phyloP scores from a whole-genome alignment of 2,113 vertebrate species.

The Hippocampus comes region DNA sequence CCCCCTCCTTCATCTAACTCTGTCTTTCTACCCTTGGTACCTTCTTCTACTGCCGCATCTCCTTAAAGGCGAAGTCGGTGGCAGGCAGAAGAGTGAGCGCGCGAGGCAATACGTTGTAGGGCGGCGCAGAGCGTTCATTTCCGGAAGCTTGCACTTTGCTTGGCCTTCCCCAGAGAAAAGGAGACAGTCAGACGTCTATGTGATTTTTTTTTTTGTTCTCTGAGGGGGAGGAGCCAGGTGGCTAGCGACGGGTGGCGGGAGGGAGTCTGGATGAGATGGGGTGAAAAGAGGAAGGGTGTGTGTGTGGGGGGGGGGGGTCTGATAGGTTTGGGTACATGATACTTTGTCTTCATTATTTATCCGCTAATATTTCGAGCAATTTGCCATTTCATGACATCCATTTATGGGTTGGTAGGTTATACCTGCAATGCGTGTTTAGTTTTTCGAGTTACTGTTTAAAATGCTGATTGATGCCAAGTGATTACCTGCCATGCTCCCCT shows the following conservation, averaged over 20 bases:
- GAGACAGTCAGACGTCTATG: conserved; percentile 68
- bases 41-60: conserved; percentile 13
- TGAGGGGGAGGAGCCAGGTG: conserved; percentile 64
- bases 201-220: conserved; percentile 42
- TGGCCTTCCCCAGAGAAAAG: conserved; percentile 61
- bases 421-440: background rate
- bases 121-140: conserved; percentile 55
- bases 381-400: background rate
- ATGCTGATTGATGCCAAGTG: conserved; percentile 32
- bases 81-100: conserved; percentile 50
- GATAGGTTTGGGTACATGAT: conserved; percentile 46
- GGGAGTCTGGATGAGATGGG: conserved; percentile 15
- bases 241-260: conserved; percentile 37
- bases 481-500: conserved; percentile 29
- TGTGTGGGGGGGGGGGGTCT: conserved; percentile 24
- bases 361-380: conserved; percentile 36
- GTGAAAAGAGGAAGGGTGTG: background rate
- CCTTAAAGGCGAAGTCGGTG: conserved; percentile 48
- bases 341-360: conserved; percentile 46
- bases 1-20: background rate
- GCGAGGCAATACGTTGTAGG: conserved; percentile 47
- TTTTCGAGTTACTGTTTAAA: background rate
- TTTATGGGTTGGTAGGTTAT: conserved; percentile 13
- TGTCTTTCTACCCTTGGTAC: conserved; percentile 4
- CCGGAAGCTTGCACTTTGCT: conserved; percentile 71